Base-by-base conservation (phyloP, 1,140 invertebrate genomes). In the Drosophila chauvacae region DNA sequence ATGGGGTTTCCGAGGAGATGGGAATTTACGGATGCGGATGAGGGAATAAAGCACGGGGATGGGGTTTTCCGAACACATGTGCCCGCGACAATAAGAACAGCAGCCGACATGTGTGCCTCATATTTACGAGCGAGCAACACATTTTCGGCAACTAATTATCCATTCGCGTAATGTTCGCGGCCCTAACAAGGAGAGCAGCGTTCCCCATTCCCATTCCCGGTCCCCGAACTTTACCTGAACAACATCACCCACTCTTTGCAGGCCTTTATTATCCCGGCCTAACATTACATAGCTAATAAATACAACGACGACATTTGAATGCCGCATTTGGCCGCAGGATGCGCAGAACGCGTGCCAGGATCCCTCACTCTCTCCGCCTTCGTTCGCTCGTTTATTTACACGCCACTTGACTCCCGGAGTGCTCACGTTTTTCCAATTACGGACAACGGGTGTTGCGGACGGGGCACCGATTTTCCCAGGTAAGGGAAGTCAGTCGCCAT, bases 61-160 rank as follows among this genome's bases (percentile, higher is more conserved):
- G 61, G 26, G 44, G 70, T 6, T 53, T 37, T 33, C 47, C 30
- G 48, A 60, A 70, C 72, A 72, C 86, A 82, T 81, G 78, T 83
- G 77, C 62, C 77, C 58, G 45, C 65, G 58, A 53, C 55, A 68
- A 51, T 75, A 71, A 53, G 61, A 77, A 47, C 56, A 68, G 55
- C 72, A 42, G 72, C 47, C 73, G 71, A 83, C 80, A 90, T 91
- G 88, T 91, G 90, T 86, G 84, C 66, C 79, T 85, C 73, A 78
- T 91, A 90, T 91, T 91, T 91, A 91, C 80, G 84, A 90, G 72
- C 75, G 76, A 45, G 51, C 77, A 90, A 91, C 82, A 90, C 86
- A 90, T 91, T 87, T 91, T 91, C 82, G 85, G 90, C 90, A 91
- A 91, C 90, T 91, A 91, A 91, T 91, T 91, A 91, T 91, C 90